A percentile compares a stretch with the other conserved stretches of the same genome.
Conservation (phyloP, 2,113 vertebrate genomes). For the Gallinago undulata region DNA sequence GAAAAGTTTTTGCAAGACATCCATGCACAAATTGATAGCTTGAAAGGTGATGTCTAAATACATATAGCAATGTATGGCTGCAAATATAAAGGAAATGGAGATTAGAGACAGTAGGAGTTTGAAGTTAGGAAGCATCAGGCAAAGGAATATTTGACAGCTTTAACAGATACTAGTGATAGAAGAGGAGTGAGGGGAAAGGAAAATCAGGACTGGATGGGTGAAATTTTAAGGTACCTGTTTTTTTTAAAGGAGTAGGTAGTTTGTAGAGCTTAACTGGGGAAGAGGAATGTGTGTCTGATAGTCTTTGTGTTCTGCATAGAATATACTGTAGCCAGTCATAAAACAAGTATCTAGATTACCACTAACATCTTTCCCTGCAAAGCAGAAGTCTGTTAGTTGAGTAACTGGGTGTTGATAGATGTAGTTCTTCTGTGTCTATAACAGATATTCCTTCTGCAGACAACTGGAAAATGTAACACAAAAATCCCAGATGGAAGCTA, state of each 20-base stretch:
- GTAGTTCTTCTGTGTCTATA: background rate
- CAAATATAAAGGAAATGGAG: background rate
- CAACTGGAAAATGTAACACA: constrained; percentile 18
- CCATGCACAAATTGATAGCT: background rate
- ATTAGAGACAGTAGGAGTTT: background rate
- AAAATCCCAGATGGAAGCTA: constrained; percentile 27
- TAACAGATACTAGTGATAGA: background rate
- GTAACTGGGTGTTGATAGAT: constrained; percentile 10
- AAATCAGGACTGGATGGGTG: background rate
- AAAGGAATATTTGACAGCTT: background rate
- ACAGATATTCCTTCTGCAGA: constrained; percentile 11
- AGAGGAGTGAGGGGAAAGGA: background rate
- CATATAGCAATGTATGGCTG: background rate
- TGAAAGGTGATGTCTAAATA: background rate
- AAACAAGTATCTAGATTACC: background rate
- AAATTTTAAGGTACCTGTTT: background rate
- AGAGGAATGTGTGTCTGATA: background rate
- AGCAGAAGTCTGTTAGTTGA: background rate
- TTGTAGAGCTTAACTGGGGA: background rate
- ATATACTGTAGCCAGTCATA: background rate
- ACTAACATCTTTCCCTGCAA: background rate
- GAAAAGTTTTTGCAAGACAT: background rate
- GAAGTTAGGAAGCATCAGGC: background rate
- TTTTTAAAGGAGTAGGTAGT: background rate
- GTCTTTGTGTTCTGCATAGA: background rate